Conservation (phyloP, 37 sponge, comb jelly and placozoan genomes). For the Hexactinellida sp. region DNA sequence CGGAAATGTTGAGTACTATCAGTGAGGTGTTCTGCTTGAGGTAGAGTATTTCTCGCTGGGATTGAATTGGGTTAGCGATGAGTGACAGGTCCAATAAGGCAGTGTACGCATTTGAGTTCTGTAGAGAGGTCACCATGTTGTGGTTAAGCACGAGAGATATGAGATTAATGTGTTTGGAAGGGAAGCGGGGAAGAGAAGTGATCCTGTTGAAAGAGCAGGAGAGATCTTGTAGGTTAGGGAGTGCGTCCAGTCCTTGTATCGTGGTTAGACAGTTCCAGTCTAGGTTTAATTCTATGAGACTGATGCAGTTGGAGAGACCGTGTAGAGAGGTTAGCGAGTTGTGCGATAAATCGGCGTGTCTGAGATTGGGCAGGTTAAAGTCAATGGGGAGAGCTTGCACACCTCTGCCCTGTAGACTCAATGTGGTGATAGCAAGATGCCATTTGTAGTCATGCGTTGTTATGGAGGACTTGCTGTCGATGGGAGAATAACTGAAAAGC, state of each 20-base stretch:
- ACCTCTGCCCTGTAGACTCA: background rate
- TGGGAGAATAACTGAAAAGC: background rate
- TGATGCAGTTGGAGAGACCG: background rate
- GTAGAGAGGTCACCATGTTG: background rate
- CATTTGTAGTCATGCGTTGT: background rate
- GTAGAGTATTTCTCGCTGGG: background rate
- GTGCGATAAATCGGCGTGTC: background rate
- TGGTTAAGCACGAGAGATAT: background rate
- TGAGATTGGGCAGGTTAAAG: background rate
- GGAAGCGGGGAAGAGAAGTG: background rate
- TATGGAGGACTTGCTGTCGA: background rate
- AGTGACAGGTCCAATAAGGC: background rate
- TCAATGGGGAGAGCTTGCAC: background rate
- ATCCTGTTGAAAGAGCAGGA: background rate
- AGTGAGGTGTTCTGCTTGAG: background rate
- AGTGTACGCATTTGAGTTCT: background rate
- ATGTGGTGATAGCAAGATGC: background rate
- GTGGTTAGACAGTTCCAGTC: background rate
- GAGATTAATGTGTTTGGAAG: background rate
- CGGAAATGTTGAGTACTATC: background rate
- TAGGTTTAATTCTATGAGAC: background rate
- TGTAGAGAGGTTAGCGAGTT: background rate
- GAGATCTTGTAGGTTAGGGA: background rate
- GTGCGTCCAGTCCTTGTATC: background rate
- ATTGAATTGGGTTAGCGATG: background rate